Evolutionary conservation across 1,140 invertebrate species (phyloP).

Genomic region (Lasioglossum baleicum): DNA sequence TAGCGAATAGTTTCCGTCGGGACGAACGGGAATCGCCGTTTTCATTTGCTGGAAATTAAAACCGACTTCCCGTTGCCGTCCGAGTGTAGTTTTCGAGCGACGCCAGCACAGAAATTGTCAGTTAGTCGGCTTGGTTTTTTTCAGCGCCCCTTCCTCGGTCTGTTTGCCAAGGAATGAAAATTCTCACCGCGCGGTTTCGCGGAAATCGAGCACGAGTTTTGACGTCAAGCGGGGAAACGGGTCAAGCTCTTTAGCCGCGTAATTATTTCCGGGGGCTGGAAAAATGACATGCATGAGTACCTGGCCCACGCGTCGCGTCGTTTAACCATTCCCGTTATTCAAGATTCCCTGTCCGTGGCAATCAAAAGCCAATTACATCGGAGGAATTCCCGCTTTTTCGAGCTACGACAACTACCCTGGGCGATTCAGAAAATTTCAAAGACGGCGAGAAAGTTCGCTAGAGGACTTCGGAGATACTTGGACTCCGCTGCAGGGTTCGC

Average conservation of each 20-base stretch:
- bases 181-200: neutral
- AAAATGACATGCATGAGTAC: neutral
- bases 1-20: neutral
- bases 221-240: slow-evolving; percentile 40
- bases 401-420: too few species aligned
- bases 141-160: neutral
- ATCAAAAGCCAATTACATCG: too few species aligned
- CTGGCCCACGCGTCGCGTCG: neutral
- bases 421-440: too few species aligned
- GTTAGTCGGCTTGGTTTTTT: neutral
- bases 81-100: neutral
- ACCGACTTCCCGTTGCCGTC: neutral
- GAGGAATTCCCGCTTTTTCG: too few species aligned
- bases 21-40: neutral
- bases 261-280: slow-evolving; percentile 14
- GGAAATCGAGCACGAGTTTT: slow-evolving; percentile 18
- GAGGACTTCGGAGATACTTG: too few species aligned
- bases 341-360: too few species aligned
- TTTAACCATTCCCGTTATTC: too few species aligned
- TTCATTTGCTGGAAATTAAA: neutral
- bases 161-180: neutral
- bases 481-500: too few species aligned
- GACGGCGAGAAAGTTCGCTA: too few species aligned
- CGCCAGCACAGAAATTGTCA: neutral
- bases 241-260: slow-evolving; percentile 33